Evolutionary conservation across 2,797 vertebrate species (phyloP).

Genomic region (Enteromius anoplus): DNA sequence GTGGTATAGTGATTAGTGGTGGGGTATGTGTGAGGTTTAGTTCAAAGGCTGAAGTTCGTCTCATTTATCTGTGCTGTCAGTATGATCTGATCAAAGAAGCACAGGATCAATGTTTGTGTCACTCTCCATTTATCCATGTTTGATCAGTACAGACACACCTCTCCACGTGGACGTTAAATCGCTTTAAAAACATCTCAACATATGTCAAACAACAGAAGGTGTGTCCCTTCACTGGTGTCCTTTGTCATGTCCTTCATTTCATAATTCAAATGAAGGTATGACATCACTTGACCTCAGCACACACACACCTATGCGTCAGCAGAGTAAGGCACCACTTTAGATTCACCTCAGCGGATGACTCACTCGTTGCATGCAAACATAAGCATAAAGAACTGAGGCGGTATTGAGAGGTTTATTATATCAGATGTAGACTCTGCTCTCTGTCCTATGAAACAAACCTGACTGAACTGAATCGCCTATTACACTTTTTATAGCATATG

Average conservation of each 20-base stretch:
- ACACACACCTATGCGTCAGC: neutral
- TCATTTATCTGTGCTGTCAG: slow-evolving; percentile 66
- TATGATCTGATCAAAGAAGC: slow-evolving; percentile 75
- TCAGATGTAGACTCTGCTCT: slow-evolving; percentile 9
- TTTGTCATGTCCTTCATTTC: slow-evolving; percentile 28
- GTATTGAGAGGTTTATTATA: neutral
- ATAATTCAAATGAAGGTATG: slow-evolving; percentile 33
- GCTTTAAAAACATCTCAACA: slow-evolving; percentile 23
- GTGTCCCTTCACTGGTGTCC: slow-evolving; percentile 13
- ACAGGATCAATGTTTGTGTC: slow-evolving; percentile 79
- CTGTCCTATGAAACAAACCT: neutral
- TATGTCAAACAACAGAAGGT: slow-evolving; percentile 34
- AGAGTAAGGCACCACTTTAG: slow-evolving; percentile 21
- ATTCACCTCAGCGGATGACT: slow-evolving; percentile 11
- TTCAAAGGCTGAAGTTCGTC: slow-evolving; percentile 74
- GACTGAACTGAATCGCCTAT: neutral
- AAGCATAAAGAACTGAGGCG: neutral
- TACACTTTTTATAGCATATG: neutral
- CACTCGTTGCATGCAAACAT: neutral
- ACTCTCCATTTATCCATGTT: slow-evolving; percentile 76
- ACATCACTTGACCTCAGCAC: slow-evolving; percentile 18
- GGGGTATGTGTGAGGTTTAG: slow-evolving; percentile 52
- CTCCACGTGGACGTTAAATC: neutral
- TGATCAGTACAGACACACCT: slow-evolving; percentile 72
- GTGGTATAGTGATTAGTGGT: slow-evolving; percentile 27